Evolutionary conservation across 2,888 invertebrate species (phyloP).

Genomic region (Pammene fasciana): DNA sequence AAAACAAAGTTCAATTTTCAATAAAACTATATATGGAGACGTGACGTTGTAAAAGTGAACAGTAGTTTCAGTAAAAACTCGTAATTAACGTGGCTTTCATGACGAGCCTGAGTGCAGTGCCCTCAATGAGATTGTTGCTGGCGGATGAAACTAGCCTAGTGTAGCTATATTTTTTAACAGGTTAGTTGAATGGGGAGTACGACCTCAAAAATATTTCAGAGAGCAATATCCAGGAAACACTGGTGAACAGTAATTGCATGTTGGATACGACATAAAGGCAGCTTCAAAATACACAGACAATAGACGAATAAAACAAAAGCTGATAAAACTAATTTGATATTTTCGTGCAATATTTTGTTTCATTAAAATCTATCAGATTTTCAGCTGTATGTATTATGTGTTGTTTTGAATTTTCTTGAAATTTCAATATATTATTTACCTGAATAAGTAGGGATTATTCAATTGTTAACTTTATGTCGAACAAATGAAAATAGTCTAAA

Average conservation of each 20-base stretch:
- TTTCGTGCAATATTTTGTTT: background rate
- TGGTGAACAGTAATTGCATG: background rate
- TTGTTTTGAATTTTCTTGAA: background rate
- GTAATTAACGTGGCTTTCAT: slow-evolving; percentile 72
- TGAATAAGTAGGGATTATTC: too few species aligned
- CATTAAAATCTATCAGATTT: background rate
- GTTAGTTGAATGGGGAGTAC: slow-evolving; percentile 1
- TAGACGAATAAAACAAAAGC: background rate
- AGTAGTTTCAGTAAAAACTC: slow-evolving; percentile 52
- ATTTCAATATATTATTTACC: too few species aligned
- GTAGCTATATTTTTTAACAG: slow-evolving; percentile 44
- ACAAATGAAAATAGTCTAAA: too few species aligned
- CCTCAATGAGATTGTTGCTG: slow-evolving; percentile 64
- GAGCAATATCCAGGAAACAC: slow-evolving; percentile 1
- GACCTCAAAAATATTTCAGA: slow-evolving; percentile 9
- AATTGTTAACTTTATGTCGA: too few species aligned
- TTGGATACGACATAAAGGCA: background rate
- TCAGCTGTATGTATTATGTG: background rate
- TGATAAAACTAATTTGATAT: background rate
- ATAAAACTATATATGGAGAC: slow-evolving; percentile 9
- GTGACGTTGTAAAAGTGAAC: slow-evolving; percentile 26
- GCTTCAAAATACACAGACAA: background rate
- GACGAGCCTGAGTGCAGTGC: slow-evolving; percentile 53
- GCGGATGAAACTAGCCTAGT: slow-evolving; percentile 56
- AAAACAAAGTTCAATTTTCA: slow-evolving; percentile 15